Conservation (phyloP, 2,888 invertebrate genomes). For the Chironomus tentans region DNA sequence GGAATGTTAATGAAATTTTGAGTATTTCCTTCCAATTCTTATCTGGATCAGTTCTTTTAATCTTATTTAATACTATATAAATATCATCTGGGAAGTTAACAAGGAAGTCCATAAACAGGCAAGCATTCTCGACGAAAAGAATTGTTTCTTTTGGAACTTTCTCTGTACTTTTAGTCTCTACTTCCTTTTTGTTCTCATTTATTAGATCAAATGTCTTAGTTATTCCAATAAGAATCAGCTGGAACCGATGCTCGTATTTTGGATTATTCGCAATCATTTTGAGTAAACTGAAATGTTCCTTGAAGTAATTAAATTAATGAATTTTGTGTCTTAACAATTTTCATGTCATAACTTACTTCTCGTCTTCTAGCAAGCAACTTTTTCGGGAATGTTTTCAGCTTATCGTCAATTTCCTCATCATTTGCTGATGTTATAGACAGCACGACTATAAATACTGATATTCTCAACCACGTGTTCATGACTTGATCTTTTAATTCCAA, state of each 20-base stretch:
- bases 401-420: not conserved
- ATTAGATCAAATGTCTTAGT: constrained; percentile 23
- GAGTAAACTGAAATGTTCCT: constrained; percentile 25
- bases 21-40: constrained; percentile 20
- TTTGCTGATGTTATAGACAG: not conserved
- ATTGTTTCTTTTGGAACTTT: constrained; percentile 23
- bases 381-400: not conserved
- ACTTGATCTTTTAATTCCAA: not conserved
- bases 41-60: not conserved
- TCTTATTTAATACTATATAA: constrained; percentile 19
- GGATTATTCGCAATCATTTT: constrained; percentile 24
- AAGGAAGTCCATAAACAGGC: constrained; percentile 28
- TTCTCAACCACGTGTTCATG: not conserved
- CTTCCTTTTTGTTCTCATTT: not conserved
- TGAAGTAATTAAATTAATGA: not conserved
- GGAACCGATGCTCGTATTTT: constrained; percentile 26
- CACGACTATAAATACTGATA: not conserved
- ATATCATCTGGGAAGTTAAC: constrained; percentile 27
- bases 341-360: constrained; percentile 1
- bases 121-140: constrained; percentile 28
- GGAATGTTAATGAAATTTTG: constrained; percentile 23
- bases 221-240: constrained; percentile 23
- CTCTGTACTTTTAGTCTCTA: not conserved
- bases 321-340: not conserved
- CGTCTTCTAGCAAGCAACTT: constrained; percentile 27